Conservation (phyloP, 1,140 invertebrate species). For the Ctenoplectra terminalis region DNA sequence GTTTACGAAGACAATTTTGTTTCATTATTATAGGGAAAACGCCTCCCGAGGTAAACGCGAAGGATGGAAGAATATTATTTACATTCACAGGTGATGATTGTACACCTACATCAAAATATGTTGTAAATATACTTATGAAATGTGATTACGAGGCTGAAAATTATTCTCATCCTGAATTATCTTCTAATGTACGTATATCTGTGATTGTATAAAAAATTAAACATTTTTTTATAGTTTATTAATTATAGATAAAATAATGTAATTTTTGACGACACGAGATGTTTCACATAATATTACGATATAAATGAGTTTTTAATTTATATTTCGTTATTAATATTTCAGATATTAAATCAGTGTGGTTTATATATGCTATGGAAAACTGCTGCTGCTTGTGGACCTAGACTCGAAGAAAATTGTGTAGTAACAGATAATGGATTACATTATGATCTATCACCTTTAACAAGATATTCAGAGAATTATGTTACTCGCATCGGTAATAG, state of each 20-base stretch:
- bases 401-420: slow-evolving; percentile 68
- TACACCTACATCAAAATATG: slow-evolving; percentile 62
- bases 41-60: slow-evolving; percentile 60
- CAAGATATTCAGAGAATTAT: slow-evolving; percentile 75
- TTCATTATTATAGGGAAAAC: slow-evolving; percentile 66
- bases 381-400: slow-evolving; percentile 60
- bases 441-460: slow-evolving; percentile 75
- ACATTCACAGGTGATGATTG: slow-evolving; percentile 73
- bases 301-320: slow-evolving; percentile 4
- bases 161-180: slow-evolving; percentile 63
- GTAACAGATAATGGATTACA: slow-evolving; percentile 57
- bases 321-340: slow-evolving; percentile 40
- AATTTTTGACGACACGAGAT: no score
- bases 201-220: background rate
- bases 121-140: slow-evolving; percentile 69
- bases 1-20: slow-evolving; percentile 24
- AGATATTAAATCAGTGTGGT: slow-evolving; percentile 67
- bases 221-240: slow-evolving; percentile 10
- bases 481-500: slow-evolving; percentile 58
- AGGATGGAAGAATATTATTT: slow-evolving; percentile 66
- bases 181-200: slow-evolving; percentile 62
- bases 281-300: no score
- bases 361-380: slow-evolving; percentile 69
- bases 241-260: slow-evolving; percentile 11
- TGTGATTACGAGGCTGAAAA: slow-evolving; percentile 71